Evolutionary conservation across 2,113 vertebrate species (phyloP).

Genomic region (Limnothrissa miodon): DNA sequence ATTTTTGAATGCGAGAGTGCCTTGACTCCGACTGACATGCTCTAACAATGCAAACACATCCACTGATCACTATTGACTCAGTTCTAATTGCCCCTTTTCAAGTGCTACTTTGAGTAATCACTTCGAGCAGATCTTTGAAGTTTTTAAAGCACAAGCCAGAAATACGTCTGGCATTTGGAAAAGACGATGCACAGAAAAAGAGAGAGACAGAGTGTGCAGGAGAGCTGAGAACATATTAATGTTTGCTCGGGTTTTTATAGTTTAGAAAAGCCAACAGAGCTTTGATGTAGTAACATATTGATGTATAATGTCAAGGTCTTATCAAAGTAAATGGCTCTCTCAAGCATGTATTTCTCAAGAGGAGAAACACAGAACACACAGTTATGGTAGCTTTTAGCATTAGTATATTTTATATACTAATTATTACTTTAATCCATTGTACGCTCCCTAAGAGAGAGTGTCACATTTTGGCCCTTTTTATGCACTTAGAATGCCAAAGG

Average conservation of each 20-base stretch:
- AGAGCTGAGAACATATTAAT: background rate
- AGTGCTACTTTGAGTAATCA: conserved; percentile 42
- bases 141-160: background rate
- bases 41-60: conserved; percentile 47
- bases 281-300: background rate
- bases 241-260: conserved; percentile 4
- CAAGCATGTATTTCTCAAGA: background rate
- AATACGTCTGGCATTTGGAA: conserved; percentile 1
- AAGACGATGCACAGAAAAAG: background rate
- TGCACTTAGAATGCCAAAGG: background rate
- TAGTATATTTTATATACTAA: background rate
- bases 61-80: conserved; percentile 46
- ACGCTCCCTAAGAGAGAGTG: background rate
- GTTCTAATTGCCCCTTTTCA: conserved; percentile 48
- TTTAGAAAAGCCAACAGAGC: conserved; percentile 15
- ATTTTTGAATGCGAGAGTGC: conserved; percentile 15
- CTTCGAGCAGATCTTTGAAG: background rate
- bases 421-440: background rate
- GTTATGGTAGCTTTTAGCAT: background rate
- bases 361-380: background rate
- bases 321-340: background rate
- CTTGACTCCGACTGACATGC: conserved; percentile 29
- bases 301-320: conserved; percentile 14
- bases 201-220: background rate
- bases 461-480: background rate